These are phyloP conservation scores for Florisuga fusca DNA, from an alignment of 2,797 vertebrate species.

Conservation along the genomic window DNA sequence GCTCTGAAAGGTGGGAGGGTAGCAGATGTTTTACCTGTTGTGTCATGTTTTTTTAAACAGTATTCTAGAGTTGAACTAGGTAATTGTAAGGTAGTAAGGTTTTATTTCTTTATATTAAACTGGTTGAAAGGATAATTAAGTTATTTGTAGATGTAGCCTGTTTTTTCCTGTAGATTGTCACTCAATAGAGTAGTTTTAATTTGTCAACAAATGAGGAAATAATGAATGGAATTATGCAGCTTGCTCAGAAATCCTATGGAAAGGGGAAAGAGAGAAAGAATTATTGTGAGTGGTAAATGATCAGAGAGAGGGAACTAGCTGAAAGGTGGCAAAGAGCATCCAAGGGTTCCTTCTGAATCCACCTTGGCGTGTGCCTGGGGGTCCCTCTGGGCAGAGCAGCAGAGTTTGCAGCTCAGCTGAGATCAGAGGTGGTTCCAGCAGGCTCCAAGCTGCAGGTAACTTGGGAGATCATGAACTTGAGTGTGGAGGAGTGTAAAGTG, in stretches of 20 bases:
- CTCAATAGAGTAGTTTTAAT: background rate
- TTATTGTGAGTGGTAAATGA: background rate
- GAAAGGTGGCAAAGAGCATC: background rate
- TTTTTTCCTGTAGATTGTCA: background rate
- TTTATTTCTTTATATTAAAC: background rate
- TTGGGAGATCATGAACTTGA: background rate
- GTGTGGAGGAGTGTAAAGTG: background rate
- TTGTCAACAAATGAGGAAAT: background rate
- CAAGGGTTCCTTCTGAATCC: background rate
- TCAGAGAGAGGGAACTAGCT: background rate
- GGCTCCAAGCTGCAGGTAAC: background rate
- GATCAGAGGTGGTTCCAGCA: background rate
- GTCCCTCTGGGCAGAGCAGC: background rate
- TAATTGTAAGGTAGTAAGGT: background rate
- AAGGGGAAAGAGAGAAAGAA: background rate
- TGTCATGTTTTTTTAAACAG: background rate
- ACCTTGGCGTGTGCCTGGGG: rapidly evolving
- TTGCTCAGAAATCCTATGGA: background rate
- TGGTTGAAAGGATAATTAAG: background rate
- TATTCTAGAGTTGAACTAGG: background rate
- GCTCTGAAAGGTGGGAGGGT: background rate
- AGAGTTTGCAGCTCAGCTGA: background rate
- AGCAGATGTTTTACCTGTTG: background rate
- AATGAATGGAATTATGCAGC: background rate
- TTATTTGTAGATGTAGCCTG: background rate